Conservation (phyloP, 2,113 vertebrate genomes). For the Rhynchopsitta pachyrhyncha region DNA sequence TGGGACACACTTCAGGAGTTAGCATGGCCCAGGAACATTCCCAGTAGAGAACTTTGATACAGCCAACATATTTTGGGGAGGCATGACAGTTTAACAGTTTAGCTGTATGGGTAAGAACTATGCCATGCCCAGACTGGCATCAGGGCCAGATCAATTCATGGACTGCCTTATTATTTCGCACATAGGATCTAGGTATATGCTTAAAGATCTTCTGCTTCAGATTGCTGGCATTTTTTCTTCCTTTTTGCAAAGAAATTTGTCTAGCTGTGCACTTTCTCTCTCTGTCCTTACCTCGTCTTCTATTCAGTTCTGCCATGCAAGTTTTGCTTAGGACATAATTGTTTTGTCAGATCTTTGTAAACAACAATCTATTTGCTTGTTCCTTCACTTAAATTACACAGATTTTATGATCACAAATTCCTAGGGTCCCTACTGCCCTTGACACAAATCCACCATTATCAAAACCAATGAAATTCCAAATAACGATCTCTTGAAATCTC, state of each 20-base stretch:
- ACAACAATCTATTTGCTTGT: neutral
- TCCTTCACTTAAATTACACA: neutral
- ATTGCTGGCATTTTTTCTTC: neutral
- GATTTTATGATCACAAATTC: neutral
- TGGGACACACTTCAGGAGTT: neutral
- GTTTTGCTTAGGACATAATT: neutral
- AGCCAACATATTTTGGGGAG: neutral
- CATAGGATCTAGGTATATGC: neutral
- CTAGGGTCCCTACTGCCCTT: neutral
- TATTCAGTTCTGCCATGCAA: neutral
- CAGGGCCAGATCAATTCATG: neutral
- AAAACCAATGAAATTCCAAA: neutral
- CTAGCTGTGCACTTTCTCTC: neutral
- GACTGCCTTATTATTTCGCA: neutral
- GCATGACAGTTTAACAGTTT: neutral
- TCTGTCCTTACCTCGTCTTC: neutral
- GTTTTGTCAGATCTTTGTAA: neutral
- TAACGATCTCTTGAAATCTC: neutral
- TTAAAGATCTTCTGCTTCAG: neutral
- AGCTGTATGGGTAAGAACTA: neutral
- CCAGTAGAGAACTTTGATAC: neutral
- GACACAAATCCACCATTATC: neutral
- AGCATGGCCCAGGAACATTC: neutral
- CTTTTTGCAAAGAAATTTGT: neutral
- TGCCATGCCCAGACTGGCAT: neutral